phyloP scores from a whole-genome alignment of 2,888 invertebrate genomes.

The Parnassius orleans region DNA sequence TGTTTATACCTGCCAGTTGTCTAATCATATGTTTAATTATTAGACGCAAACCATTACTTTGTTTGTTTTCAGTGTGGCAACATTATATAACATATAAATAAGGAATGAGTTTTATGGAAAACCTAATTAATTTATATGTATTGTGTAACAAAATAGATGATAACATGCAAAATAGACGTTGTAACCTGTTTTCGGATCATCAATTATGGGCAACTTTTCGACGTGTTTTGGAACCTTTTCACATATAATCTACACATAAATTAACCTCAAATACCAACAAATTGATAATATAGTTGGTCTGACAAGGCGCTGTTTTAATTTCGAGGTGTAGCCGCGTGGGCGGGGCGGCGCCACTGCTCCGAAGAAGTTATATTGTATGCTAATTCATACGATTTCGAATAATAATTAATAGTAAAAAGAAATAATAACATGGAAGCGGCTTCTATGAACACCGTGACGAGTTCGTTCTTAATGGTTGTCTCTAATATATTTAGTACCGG shows the following conservation, averaged over 20 bases:
- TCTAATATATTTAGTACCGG: conserved; percentile 19
- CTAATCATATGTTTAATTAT: no score
- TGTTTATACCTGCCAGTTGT: no score
- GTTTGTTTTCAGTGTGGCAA: no score
- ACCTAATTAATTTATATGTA: conserved; percentile 23
- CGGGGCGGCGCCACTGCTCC: conserved; percentile 47
- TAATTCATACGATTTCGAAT: conserved; percentile 56
- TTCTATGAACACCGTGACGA: conserved; percentile 55
- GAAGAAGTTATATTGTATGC: conserved; percentile 72
- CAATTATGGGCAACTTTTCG: conserved; percentile 36
- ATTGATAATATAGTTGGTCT: conserved; percentile 28
- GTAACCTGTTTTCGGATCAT: conserved; percentile 29
- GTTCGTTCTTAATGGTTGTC: conserved; percentile 39
- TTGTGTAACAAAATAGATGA: conserved; percentile 32
- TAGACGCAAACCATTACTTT: no score
- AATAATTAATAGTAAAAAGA: conserved; percentile 67
- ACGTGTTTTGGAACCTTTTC: conserved; percentile 33
- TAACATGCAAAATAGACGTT: conserved; percentile 35
- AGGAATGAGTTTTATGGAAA: conserved; percentile 20
- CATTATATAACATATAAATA: not conserved
- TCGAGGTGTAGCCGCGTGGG: conserved; percentile 40
- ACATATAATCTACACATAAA: conserved; percentile 26
- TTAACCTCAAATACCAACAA: conserved; percentile 25
- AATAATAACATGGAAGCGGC: conserved; percentile 61
- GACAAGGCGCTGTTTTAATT: conserved; percentile 36